Evolutionary conservation across 2,113 vertebrate genomes (phyloP), one percentile per base, ranked within the genome.

Genomic region (Gopherus flavomarginatus): DNA sequence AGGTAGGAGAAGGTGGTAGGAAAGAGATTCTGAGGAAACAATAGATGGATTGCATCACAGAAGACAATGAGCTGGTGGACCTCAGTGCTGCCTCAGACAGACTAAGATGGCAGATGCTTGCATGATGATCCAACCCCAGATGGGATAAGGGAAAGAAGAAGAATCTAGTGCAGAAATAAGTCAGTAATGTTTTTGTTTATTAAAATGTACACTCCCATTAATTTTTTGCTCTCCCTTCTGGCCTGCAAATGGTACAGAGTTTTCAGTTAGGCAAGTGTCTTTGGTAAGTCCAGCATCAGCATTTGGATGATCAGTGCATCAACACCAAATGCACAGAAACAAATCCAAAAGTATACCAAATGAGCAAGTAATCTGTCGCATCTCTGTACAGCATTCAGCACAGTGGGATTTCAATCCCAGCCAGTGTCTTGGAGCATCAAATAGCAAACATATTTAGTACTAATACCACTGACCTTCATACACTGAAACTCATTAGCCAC

Each of bases 161-260:
- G 10, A 12, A 7, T 52, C 52, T 5, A 31, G 49, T 52, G 38
- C n/a, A 16, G 29, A n/a, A 90, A 83, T n/a, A 3, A 57, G 65
- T 65, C 78, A 77, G 29, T 31, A 82, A 59, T 27, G 6, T 1
- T 75, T 92, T 21, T 80, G 57, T 29, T 53, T 47, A 16, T 83
- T 57, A 90, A 85, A 83, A 65, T 53, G n/a, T 53, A 53, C 11
- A 5, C 8, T 94, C 13, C 19, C n/a, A 75, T 90, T 86, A 7
- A 11, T 22, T 83, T 93, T 80, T 24, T 17, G 0, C 2, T 0
- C 0, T 44, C 72, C 85, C 44, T 49, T 4, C 24, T 38, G 19
- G 1, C 11, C 29, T 1, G 0, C 16, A 69, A 62, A 79, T 11
- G 8, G 14, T 53, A 78, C 44, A 38, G 0, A 1, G 1, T 0